phyloP scores from a whole-genome alignment of 1,140 invertebrate genomes.

The Bombus waltoni region DNA sequence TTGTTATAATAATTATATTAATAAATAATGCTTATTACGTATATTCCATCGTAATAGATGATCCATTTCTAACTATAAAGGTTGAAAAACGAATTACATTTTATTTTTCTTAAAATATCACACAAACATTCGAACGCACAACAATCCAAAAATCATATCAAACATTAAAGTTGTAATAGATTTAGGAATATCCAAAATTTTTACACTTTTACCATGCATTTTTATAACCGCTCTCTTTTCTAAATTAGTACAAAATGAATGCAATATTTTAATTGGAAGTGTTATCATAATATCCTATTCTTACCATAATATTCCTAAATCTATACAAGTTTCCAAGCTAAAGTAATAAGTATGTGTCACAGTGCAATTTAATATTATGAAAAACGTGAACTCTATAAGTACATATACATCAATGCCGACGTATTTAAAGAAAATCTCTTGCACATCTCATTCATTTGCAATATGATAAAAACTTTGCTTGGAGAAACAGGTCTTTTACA shows the following conservation, averaged over 20 bases:
- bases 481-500: background rate
- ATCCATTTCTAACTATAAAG: background rate
- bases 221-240: background rate
- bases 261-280: background rate
- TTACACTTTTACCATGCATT: background rate
- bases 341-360: background rate
- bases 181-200: slow-evolving; percentile 1
- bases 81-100: slow-evolving; percentile 29
- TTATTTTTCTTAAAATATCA: slow-evolving; percentile 33
- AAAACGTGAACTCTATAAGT: slow-evolving; percentile 25
- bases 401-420: background rate
- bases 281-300: background rate
- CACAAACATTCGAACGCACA: slow-evolving; percentile 26
- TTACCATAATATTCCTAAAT: background rate
- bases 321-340: slow-evolving; percentile 2
- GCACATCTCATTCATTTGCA: background rate
- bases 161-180: slow-evolving; percentile 8
- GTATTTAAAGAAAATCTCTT: background rate
- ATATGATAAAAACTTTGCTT: slow-evolving; percentile 14
- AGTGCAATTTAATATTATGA: slow-evolving; percentile 25
- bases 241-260: background rate
- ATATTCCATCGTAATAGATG: background rate
- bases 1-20: background rate
- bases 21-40: slow-evolving; percentile 25
- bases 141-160: slow-evolving; percentile 1